Evolutionary conservation across 2,888 invertebrate species (phyloP), one percentile per base, ranked within the genome.

Genomic region (Calameuta pallipes): DNA sequence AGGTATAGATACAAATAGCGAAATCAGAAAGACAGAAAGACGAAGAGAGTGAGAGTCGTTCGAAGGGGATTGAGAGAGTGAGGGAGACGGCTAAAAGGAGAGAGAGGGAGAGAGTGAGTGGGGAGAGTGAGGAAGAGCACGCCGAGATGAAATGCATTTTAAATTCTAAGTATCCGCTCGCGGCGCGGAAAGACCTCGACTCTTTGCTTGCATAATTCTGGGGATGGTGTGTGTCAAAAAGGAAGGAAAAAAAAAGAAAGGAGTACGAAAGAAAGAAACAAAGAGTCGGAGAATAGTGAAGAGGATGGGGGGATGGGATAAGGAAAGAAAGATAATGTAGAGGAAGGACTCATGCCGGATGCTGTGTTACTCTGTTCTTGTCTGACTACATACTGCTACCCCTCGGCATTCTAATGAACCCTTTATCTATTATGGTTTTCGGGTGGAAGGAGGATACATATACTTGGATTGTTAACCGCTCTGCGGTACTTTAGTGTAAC

Each of bases 131-230:
- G 74, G 74, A 30, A 81, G 82, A 82, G 80, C 80, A 78, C 83
- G 84, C 84, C 85, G 85, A 87, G 84, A 82, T 83, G 83, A 85
- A 86, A 87, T 87, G 84, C 87, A 86, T 87, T 88, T 87, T 85
- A 86, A 87, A 87, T 86, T 87, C 84, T 86, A 87, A 87, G 85
- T 83, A 83, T 87, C 81, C 82, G 81, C 82, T 80, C 80, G 81
- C 82, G 82, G 73, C 82, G 80, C 80, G 81, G 80, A 82, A 83
- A 84, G 87, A 84, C 83, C 84, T 82, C 80, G 82, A 77, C 81
- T 85, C 82, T 81, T 83, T 86, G 83, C 84, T 81, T 81, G 69
- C 74, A 41, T 74, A 74, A 74, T 74, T 6, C 74, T 74, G 74
- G 30, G 74, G 74, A 74, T 56, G 56, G 56, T 56, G 71, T 71